Percentiles rank a stretch among this genome's conserved stretches.
These are phyloP conservation scores for Paragorgia papillata DNA, from an alignment of 92 coral and sea anemone genomes.

Conservation along the genomic window DNA sequence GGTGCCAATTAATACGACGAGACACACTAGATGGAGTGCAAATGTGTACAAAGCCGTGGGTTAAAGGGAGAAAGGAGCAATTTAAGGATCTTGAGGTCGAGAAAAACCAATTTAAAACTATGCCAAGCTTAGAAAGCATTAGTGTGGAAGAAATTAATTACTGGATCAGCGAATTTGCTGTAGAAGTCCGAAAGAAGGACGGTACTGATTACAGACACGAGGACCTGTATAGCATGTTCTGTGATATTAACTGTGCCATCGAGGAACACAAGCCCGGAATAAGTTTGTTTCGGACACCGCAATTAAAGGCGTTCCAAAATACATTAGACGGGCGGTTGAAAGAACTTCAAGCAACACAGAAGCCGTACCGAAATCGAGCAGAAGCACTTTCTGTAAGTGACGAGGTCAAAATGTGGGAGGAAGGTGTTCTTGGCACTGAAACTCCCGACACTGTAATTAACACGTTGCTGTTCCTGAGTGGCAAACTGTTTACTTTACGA, in stretches of 20 bases:
- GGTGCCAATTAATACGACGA: too few species aligned
- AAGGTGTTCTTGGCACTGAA: conserved; percentile 41
- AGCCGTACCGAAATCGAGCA: conserved; percentile 28
- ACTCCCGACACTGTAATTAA: conserved; percentile 31
- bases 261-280: conserved; percentile 27
- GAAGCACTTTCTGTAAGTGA: conserved; percentile 22
- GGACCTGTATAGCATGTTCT: conserved; percentile 7
- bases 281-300: conserved; percentile 10
- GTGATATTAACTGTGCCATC: conserved; percentile 5
- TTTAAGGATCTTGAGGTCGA: conserved; percentile 26
- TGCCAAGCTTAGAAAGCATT: conserved; percentile 27
- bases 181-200: conserved; percentile 25
- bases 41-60: too few species aligned
- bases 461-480: conserved; percentile 39
- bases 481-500: conserved; percentile 44
- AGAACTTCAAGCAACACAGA: conserved; percentile 18
- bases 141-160: conserved; percentile 16
- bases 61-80: conserved; percentile 14
- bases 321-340: conserved; percentile 15
- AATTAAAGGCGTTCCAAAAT: conserved; percentile 12
- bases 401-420: conserved; percentile 38
- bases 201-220: conserved; percentile 28
- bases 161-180: conserved; percentile 17
- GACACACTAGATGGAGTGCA: too few species aligned
- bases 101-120: conserved; percentile 6